Evolutionary conservation across 2,113 vertebrate species (phyloP), one percentile per base, ranked within the genome.

Genomic region (Riparia riparia): DNA sequence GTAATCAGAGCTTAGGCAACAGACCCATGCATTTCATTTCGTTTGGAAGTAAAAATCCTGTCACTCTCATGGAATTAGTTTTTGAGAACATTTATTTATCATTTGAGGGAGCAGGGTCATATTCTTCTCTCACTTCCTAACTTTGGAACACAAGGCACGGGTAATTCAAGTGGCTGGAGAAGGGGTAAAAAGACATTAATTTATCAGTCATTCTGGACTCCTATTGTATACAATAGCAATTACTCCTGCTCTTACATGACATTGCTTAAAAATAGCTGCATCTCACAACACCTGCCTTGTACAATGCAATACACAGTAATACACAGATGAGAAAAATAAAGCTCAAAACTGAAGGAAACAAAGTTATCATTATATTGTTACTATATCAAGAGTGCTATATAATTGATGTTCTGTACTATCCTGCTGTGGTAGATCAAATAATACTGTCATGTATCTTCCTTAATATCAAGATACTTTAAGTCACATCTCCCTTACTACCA

Each of bases 1-100:
- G 89, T 81, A 93, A 97, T 44, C 3, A 1, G 34, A 39, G 51
- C 26, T 97, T 95, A 60, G 34, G 82, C 83, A 97, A 96, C 18
- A 78, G 39, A 86, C 7, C 7, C 3, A 17, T 21, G 34, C 2
- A 28, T 73, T 83, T 81, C 20, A 77, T 85, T 79, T 82, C 26
- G 16, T 50, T 71, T 77, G 45, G 45, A 82, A 69, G 57, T 6
- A 82, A 85, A 88, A 93, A 26, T 19, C 4, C 39, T 47, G 42
- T 45, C 28, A 19, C 22, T 80, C n/a, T 34, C 53, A 58, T 73
- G 57, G 34, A 63, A 60, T 50, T 80, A 63, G 6, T 44, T 31
- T 76, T 73, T 54, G 34, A 82, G 50, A 72, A 26, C 26, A 53
- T 29, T 82, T 45, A 86, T 86, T 91, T 70, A 51, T 9, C 61